Base-by-base conservation (phyloP, 2,113 vertebrate species). In the Nothoprocta pentlandii region DNA sequence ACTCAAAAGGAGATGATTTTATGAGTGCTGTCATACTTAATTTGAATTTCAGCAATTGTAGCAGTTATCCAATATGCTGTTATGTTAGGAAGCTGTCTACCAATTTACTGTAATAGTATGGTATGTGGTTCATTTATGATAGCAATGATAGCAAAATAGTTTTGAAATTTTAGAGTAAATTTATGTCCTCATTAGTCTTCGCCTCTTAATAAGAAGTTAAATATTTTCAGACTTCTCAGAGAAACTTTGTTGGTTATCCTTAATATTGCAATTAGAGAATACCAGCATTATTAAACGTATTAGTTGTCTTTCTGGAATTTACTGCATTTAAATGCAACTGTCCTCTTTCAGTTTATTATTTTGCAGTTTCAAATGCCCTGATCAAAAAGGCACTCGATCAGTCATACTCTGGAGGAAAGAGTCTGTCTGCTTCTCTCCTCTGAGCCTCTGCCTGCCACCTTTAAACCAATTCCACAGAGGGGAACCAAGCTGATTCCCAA, bases 391-490 rank as follows among this genome's bases (percentile, higher is more conserved):
- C 56, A 22, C 74, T 68, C 44, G 25, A 12, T n/a, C 3, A 0
- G 10, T 78, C 19, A 82, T 46, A 54, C 39, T 69, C 10, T 17
- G 46, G n/a, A 66, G 42, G n/a, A 41, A 44, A 3, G 61, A 73
- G 39, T 8, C 22, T 49, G 49, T 7, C 19, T 58, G 21, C 25
- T n/a, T 54, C 67, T 56, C 26, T 22, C 6, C 9, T 59, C 12
- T 3, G 30, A 44, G 4, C 16, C 21, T 87, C 78, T 76, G 3
- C 15, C 47, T 54, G 19, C 20, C 12, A 11, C 20, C 59, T 81
- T 13, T 34, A 30, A 21, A 30, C 11, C 10, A 34, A 2, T 68
- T 76, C 19, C 7, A 44, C 0, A 0, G 21, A 25, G 26, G 62
- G 17, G 21, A 83, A 42, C 17, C 1, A 14, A 46, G 20, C 36